Percentiles rank a stretch among this genome's conserved stretches.
phyloP scores from a whole-genome alignment of 2,113 vertebrate species.

The Merops nubicus region DNA sequence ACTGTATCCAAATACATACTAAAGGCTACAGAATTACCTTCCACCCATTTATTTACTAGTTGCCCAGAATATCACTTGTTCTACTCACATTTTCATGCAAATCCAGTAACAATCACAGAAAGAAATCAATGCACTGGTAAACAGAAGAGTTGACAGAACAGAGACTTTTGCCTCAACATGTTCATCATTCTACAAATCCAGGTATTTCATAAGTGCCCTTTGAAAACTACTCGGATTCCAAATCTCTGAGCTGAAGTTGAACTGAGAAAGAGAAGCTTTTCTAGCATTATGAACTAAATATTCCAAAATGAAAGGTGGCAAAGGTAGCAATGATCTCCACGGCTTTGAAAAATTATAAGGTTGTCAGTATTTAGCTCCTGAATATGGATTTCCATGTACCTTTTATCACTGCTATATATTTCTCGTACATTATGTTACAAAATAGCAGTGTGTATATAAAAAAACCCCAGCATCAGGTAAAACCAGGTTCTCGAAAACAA shows the following conservation, averaged over 20 bases:
- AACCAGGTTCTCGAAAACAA: background rate
- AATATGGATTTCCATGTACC: background rate
- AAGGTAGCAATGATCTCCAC: background rate
- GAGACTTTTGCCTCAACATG: background rate
- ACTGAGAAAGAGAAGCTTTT: background rate
- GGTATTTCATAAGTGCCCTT: background rate
- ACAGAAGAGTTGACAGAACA: background rate
- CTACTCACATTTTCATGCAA: background rate
- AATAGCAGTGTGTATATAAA: fast-evolving
- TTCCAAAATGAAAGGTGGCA: background rate
- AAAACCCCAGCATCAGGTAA: background rate
- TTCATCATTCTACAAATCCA: background rate
- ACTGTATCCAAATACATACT: background rate
- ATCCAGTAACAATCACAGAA: background rate
- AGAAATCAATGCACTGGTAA: background rate
- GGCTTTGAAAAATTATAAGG: background rate
- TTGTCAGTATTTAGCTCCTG: background rate
- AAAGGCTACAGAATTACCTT: background rate
- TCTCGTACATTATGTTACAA: background rate
- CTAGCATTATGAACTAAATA: fast-evolving
- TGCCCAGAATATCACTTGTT: background rate
- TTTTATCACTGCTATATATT: background rate
- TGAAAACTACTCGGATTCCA: background rate
- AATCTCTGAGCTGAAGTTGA: background rate
- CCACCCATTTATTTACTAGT: background rate